Evolutionary conservation across 2,888 invertebrate species (phyloP), one percentile per base, ranked within the genome.

Genomic region (Drosophila multiciliata): DNA sequence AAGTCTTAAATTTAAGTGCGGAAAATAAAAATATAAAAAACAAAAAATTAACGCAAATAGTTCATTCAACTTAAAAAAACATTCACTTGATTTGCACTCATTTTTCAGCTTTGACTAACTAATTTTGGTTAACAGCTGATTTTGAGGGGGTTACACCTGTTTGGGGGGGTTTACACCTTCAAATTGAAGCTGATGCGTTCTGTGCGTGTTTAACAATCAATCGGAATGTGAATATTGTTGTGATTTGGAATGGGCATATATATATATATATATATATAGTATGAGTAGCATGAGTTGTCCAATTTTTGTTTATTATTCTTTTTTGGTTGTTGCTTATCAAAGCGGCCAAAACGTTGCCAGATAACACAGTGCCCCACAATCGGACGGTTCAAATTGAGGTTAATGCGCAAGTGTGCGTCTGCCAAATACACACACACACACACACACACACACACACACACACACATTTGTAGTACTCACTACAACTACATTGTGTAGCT

Each of bases 341-440:
- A 55, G 40, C 49, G 33, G 65, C 82, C 73, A 66, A 72, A 64
- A 57, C 66, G 63, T n/a, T 11, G 55, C 59, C 50, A 74, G 87
- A 87, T 87, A 87, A 87, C 87, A 87, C 74, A 89, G 87, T 87
- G 87, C 89, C 87, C 89, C 88, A 89, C 85, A 89, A 87, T 87
- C 87, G 87, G 75, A 72, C 52, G 76, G 84, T 87, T 85, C 86
- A 76, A 87, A 87, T 87, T 87, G 85, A 87, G 87, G 87, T 87
- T 89, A 87, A 76, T 75, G 73, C 63, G 73, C 60, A 49, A 66
- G 87, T 87, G 49, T 87, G 86, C 54, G 89, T 80, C 55, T 53
- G 45, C 49, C 42, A 67, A 53, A 71, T 55, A 66, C 66, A 71
- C 66, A 64, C 58, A 54, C 45, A 33, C 53, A 57, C 48, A 40